Evolutionary conservation across 1,140 invertebrate species (phyloP).

Genomic region (Conopomorpha cramerella): DNA sequence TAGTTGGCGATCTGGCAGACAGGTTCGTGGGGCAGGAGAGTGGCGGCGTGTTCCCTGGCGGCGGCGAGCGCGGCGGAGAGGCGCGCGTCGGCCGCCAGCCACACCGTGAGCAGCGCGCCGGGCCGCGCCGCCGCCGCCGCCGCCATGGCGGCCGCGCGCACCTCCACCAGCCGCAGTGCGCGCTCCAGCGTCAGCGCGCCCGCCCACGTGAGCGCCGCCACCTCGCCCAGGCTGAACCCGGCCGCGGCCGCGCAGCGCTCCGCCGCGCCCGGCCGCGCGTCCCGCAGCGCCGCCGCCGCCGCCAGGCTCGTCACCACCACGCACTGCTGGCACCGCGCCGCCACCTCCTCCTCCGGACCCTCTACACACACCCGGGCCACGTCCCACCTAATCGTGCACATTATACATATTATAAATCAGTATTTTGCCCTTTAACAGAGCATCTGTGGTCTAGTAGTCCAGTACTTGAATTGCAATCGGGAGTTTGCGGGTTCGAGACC

Average conservation of each 20-base stretch:
- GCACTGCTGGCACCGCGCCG: constrained; percentile 85
- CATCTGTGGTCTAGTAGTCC: not conserved
- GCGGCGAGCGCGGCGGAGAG: constrained; percentile 65
- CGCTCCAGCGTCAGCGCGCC: constrained; percentile 64
- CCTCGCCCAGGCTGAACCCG: constrained; percentile 90
- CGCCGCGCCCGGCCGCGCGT: constrained; percentile 71
- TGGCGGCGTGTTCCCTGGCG: constrained; percentile 78
- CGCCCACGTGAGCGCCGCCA: constrained; percentile 84
- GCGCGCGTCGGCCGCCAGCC: constrained; percentile 67
- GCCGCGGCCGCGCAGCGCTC: constrained; percentile 78
- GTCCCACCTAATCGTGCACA: constrained; percentile 67
- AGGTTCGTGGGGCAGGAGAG: constrained; percentile 70
- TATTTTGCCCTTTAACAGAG: not conserved
- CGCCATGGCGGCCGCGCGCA: constrained; percentile 88
- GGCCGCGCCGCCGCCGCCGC: constrained; percentile 71
- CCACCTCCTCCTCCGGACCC: constrained; percentile 82
- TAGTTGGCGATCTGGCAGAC: constrained; percentile 86
- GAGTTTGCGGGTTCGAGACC: no score
- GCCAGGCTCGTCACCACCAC: constrained; percentile 68
- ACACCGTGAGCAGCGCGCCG: constrained; percentile 82
- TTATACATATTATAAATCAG: not conserved
- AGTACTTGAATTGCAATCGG: not conserved
- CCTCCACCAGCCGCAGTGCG: constrained; percentile 62
- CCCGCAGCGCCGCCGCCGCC: constrained; percentile 78
- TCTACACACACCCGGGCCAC: constrained; percentile 81